These are phyloP conservation scores for Miichthys miiuy DNA, from an alignment of 2,797 vertebrate species.

Conservation along the genomic window DNA sequence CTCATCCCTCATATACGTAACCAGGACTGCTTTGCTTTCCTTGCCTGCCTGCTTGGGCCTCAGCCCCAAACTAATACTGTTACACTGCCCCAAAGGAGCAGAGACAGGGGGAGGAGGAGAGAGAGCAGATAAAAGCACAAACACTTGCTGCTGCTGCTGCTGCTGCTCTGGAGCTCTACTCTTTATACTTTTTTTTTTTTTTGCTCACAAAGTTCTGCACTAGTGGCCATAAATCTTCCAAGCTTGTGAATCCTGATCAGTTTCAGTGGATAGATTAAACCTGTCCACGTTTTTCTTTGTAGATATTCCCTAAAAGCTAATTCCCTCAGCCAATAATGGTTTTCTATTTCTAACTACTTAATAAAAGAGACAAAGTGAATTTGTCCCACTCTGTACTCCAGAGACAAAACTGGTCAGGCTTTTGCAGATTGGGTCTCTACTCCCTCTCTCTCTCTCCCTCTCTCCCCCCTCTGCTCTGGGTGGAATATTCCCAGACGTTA, in stretches of 20 bases:
- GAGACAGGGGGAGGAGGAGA: slow-evolving; percentile 50
- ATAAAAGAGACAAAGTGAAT: slow-evolving; percentile 72
- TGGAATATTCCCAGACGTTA: slow-evolving; percentile 88
- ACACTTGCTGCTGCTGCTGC: slow-evolving; percentile 69
- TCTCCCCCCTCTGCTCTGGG: slow-evolving; percentile 58
- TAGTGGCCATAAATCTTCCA: slow-evolving; percentile 63
- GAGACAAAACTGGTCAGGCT: slow-evolving; percentile 61
- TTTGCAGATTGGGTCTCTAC: slow-evolving; percentile 47
- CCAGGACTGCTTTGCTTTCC: slow-evolving; percentile 60
- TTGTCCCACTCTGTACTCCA: slow-evolving; percentile 55
- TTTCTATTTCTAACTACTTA: slow-evolving; percentile 57
- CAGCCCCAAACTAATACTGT: slow-evolving; percentile 79
- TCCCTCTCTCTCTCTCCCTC: slow-evolving; percentile 10
- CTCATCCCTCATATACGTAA: slow-evolving; percentile 88
- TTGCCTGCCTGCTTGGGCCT: slow-evolving; percentile 69
- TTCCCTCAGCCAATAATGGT: slow-evolving; percentile 43
- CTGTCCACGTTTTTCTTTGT: slow-evolving; percentile 47
- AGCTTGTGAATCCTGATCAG: slow-evolving; percentile 45
- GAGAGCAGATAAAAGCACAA: slow-evolving; percentile 54
- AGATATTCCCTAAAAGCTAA: slow-evolving; percentile 53
- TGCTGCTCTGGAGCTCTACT: slow-evolving; percentile 51
- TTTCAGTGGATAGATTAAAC: slow-evolving; percentile 54
- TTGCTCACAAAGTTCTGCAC: slow-evolving; percentile 42
- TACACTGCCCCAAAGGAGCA: slow-evolving; percentile 75
- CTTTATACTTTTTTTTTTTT: slow-evolving; percentile 39